Evolutionary conservation across 2,113 vertebrate species (phyloP).

Genomic region (Chrysemys picta): DNA sequence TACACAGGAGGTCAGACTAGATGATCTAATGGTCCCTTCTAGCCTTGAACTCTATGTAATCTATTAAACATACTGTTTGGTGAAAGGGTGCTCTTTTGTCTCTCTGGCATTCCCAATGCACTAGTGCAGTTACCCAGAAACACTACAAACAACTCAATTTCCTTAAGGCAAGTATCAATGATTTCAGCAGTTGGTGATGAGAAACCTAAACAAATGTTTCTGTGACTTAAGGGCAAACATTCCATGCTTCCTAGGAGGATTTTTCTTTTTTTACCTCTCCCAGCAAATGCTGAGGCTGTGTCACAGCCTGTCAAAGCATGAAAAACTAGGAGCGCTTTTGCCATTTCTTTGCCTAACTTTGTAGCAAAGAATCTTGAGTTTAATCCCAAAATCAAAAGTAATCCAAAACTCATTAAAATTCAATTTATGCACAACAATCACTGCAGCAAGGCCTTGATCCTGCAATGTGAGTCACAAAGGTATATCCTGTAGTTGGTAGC

Average conservation of each 20-base stretch:
- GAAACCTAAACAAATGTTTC: slow-evolving; percentile 3
- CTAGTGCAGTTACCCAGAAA: slow-evolving; percentile 9
- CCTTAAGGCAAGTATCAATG: slow-evolving; percentile 63
- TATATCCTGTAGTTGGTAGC: not conserved
- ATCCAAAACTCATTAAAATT: slow-evolving; percentile 6
- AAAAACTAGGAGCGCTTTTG: slow-evolving; percentile 31
- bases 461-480: not conserved
- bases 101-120: not conserved
- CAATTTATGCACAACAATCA: not conserved
- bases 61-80: not conserved
- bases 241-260: slow-evolving; percentile 42
- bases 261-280: slow-evolving; percentile 44
- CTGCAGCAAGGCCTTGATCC: not conserved
- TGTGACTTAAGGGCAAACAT: slow-evolving; percentile 67
- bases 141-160: slow-evolving; percentile 23
- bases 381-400: slow-evolving; percentile 26
- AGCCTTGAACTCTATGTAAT: not conserved
- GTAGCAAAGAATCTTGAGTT: slow-evolving; percentile 6
- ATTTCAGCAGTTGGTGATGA: slow-evolving; percentile 62
- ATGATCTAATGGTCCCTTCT: not conserved
- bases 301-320: slow-evolving; percentile 58
- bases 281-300: slow-evolving; percentile 39
- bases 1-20: not conserved
- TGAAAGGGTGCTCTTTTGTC: not conserved
- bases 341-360: not conserved